phyloP scores from a whole-genome alignment of 2,888 invertebrate species.

The Meganola albula region DNA sequence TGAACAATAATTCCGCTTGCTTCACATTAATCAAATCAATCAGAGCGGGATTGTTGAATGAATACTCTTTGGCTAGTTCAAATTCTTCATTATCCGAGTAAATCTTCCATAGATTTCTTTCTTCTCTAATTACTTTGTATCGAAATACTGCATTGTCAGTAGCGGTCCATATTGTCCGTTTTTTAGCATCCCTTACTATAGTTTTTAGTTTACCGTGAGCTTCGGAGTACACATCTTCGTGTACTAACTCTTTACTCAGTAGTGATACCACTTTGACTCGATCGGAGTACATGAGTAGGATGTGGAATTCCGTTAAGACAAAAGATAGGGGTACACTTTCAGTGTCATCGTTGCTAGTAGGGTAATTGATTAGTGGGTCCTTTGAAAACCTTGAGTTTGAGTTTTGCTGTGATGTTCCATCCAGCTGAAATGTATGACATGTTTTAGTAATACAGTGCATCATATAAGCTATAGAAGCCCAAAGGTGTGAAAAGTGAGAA shows the following conservation, averaged over 20 bases:
- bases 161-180: slow-evolving; percentile 89
- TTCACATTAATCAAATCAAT: slow-evolving; percentile 90
- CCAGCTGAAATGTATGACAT: slow-evolving; percentile 53
- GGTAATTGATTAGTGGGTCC: slow-evolving; percentile 61
- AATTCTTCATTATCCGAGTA: slow-evolving; percentile 92
- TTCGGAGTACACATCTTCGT: slow-evolving; percentile 90
- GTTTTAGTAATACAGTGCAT: too few relatives aligned
- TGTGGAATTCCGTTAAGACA: slow-evolving; percentile 94
- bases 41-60: slow-evolving; percentile 87
- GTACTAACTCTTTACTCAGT: slow-evolving; percentile 90
- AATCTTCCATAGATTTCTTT: slow-evolving; percentile 91
- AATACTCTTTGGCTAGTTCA: slow-evolving; percentile 90
- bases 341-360: slow-evolving; percentile 49
- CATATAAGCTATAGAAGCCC: too few relatives aligned
- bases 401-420: slow-evolving; percentile 67
- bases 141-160: slow-evolving; percentile 91
- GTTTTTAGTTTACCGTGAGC: slow-evolving; percentile 87
- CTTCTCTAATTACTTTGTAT: slow-evolving; percentile 89
- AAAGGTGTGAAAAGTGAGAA: too few relatives aligned
- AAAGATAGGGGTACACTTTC: slow-evolving; percentile 82
- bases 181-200: slow-evolving; percentile 87
- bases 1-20: slow-evolving; percentile 92
- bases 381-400: slow-evolving; percentile 69
- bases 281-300: slow-evolving; percentile 88
- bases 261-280: slow-evolving; percentile 90